Evolutionary conservation across 2,888 invertebrate genomes (phyloP), one percentile per base, ranked within the genome.

Genomic region (Andrena minutula): DNA sequence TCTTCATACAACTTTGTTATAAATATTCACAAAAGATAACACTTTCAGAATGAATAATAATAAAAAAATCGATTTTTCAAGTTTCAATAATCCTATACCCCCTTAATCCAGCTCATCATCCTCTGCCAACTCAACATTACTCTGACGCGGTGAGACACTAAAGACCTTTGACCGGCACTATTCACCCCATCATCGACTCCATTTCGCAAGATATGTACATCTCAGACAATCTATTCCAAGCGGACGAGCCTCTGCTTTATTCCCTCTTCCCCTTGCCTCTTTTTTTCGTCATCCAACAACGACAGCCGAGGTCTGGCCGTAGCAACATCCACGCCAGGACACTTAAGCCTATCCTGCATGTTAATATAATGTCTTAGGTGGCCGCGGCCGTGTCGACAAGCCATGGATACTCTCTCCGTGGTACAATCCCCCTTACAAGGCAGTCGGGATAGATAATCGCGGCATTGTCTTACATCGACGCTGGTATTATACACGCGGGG

Each of bases 381-480:
- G 83, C 84, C 88, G 80, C 32, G 83, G 80, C 80, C 79, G 75
- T 89, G 88, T 89, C 86, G 83, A 89, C 86, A 87, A 87, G 87
- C 72, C 82, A 71, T 83, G 86, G 82, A 85, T 84, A 86, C 79
- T 86, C 85, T 84, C 86, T 65, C 49, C 61, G 23, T 49, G 69
- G 61, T 64, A 84, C 76, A 47, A 41, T 75, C 79, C 79, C 70
- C 88, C 89, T 88, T 91, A 90, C 89, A 91, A 89, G 89, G 89
- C 83, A 88, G 71, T 79, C 85, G 23, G 81, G 87, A 90, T 90
- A 90, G 92, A 91, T 92, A 92, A 92, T 92, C 91, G 89, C 66
- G 86, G 90, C 88, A 92, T 92, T 92, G 92, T 92, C 91, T 92
- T 90, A 91, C 89, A 88, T 88, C 86, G 88, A 90, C 86, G 88